Evolutionary conservation across 1,140 invertebrate species (phyloP).

Genomic region (Sipha flava): DNA sequence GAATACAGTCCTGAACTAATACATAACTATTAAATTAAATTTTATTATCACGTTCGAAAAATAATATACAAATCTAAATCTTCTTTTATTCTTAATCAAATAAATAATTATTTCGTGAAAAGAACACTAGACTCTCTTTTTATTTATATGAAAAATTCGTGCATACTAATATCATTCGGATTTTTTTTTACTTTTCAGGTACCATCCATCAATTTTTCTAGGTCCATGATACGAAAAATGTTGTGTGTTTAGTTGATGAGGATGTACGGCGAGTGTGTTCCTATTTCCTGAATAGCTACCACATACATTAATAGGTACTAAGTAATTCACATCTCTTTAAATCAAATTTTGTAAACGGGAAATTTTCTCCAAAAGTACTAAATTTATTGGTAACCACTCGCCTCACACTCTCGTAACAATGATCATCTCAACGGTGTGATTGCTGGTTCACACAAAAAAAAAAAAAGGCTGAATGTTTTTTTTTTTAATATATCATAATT

Average conservation of each 20-base stretch:
- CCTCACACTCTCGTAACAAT: conserved; percentile 31
- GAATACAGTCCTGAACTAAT: not conserved
- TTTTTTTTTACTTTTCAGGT: conserved; percentile 31
- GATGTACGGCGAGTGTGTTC: conserved; percentile 33
- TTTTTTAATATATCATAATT: not conserved
- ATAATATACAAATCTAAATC: no score
- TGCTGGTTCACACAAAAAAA: not conserved
- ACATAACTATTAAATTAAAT: not conserved
- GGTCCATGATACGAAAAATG: conserved; percentile 31
- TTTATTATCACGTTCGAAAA: not conserved
- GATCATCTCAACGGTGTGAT: conserved; percentile 8
- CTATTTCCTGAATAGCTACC: conserved; percentile 31
- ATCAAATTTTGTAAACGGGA: conserved; percentile 32
- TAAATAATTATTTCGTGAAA: not conserved
- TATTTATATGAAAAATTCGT: not conserved
- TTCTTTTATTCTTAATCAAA: not conserved
- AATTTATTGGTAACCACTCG: conserved; percentile 28
- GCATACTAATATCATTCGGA: conserved; percentile 28
- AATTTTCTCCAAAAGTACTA: conserved; percentile 10
- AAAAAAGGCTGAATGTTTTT: conserved; percentile 4
- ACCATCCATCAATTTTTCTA: conserved; percentile 24
- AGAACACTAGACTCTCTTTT: not conserved
- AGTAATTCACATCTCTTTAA: conserved; percentile 25
- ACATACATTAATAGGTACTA: conserved; percentile 30
- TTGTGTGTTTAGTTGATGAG: conserved; percentile 31